These are phyloP conservation scores for Poecilobothrus nobilitatus DNA, from an alignment of 2,888 invertebrate species.

Conservation along the genomic window DNA sequence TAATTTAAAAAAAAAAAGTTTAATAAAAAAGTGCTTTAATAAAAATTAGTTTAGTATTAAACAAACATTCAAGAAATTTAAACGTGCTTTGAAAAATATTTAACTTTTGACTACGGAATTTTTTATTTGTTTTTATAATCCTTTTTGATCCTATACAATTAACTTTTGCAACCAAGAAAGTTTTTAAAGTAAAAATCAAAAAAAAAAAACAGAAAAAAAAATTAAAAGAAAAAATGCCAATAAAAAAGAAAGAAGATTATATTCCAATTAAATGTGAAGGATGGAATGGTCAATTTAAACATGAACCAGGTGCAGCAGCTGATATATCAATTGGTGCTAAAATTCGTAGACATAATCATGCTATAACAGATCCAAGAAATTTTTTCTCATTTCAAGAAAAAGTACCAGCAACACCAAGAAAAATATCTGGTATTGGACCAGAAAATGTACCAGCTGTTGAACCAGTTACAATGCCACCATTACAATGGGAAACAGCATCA, in stretches of 20 bases:
- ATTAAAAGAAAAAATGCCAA: constrained; percentile 30
- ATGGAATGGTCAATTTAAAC: constrained; percentile 42
- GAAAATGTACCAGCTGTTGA: neutral
- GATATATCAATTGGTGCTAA: constrained; percentile 36
- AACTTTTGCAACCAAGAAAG: too few relatives aligned
- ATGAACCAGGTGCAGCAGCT: constrained; percentile 23
- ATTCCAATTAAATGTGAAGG: constrained; percentile 44
- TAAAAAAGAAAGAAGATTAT: constrained; percentile 36
- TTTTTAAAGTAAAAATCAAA: too few relatives aligned
- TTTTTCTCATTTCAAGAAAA: constrained; percentile 38
- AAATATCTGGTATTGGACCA: neutral
- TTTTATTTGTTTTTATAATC: too few relatives aligned
- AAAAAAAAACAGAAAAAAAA: too few relatives aligned
- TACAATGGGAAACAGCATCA: neutral
- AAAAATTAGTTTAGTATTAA: too few relatives aligned
- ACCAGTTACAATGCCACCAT: neutral
- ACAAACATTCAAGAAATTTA: too few relatives aligned
- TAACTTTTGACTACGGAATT: too few relatives aligned
- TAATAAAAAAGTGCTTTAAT: too few relatives aligned
- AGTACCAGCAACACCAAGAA: constrained; percentile 35
- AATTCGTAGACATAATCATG: constrained; percentile 38
- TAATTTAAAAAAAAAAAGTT: too few relatives aligned
- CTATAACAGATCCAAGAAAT: constrained; percentile 37
- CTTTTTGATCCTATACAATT: too few relatives aligned
- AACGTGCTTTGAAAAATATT: too few relatives aligned